phyloP scores from a whole-genome alignment of 2,888 invertebrate genomes.

The Ornithoptera priamus region DNA sequence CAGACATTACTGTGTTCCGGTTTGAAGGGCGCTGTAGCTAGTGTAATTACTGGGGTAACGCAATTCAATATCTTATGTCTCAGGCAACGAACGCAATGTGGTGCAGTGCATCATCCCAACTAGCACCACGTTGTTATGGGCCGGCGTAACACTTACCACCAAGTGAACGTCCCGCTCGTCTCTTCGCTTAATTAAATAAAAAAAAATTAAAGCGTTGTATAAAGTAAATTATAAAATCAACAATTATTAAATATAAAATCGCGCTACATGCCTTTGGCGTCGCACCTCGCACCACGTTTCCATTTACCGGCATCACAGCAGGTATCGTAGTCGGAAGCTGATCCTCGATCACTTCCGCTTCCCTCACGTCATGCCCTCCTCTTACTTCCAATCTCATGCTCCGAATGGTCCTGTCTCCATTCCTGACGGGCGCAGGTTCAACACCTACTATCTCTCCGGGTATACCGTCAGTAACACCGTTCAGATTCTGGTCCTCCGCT shows the following conservation, averaged over 20 bases:
- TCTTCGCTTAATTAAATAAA: too few species aligned
- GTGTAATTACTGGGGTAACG: too few species aligned
- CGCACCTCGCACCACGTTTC: conserved; percentile 43
- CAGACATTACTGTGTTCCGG: too few species aligned
- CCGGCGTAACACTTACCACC: too few species aligned
- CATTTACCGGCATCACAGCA: conserved; percentile 36
- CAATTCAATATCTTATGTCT: too few species aligned
- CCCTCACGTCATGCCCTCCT: background rate
- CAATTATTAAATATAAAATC: too few species aligned
- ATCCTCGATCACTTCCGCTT: conserved; percentile 29
- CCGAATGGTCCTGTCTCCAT: background rate
- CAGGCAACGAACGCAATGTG: too few species aligned
- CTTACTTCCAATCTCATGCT: background rate
- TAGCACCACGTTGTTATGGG: too few species aligned
- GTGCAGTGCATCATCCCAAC: too few species aligned
- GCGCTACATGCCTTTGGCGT: conserved; percentile 53
- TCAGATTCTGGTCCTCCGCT: conserved; percentile 83
- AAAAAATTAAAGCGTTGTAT: too few species aligned
- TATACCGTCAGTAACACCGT: conserved; percentile 78
- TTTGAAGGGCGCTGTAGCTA: too few species aligned
- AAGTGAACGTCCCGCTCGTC: too few species aligned
- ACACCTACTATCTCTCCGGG: conserved; percentile 82
- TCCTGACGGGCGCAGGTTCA: conserved; percentile 72
- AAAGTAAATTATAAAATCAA: background rate
- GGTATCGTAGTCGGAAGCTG: conserved; percentile 29